Evolutionary conservation across 2,797 vertebrate species (phyloP).

Genomic region (Sebastes variabilis): DNA sequence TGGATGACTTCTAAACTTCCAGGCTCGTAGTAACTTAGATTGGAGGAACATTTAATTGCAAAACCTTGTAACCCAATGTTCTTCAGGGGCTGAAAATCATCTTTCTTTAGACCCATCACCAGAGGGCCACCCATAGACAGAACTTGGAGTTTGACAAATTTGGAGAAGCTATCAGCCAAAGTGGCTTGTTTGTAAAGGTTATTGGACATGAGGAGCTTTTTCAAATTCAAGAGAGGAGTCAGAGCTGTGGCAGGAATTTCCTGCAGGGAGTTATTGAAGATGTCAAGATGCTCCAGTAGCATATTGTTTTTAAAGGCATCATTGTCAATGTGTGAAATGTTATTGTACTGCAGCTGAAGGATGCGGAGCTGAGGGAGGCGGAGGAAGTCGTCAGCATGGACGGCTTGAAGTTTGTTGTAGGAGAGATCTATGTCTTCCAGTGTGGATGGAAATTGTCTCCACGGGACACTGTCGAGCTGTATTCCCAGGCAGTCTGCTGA

Average conservation of each 20-base stretch:
- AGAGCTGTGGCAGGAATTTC: constrained; percentile 80
- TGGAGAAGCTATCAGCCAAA: constrained; percentile 73
- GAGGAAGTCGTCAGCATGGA: constrained; percentile 70
- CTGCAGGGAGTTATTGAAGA: constrained; percentile 87
- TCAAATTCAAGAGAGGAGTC: constrained; percentile 73
- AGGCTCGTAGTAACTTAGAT: constrained; percentile 79
- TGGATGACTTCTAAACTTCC: constrained; percentile 83
- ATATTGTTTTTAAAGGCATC: constrained; percentile 79
- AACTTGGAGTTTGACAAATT: constrained; percentile 67
- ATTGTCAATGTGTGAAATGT: constrained; percentile 80
- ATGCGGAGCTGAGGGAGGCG: constrained; percentile 67
- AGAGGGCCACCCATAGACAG: constrained; percentile 85
- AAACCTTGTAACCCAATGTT: constrained; percentile 78
- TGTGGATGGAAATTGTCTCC: constrained; percentile 63
- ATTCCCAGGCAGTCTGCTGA: constrained; percentile 79
- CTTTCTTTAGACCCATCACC: constrained; percentile 72
- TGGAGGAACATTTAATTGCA: constrained; percentile 84
- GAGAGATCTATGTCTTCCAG: constrained; percentile 84
- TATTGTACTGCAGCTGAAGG: constrained; percentile 82
- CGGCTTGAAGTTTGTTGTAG: constrained; percentile 78
- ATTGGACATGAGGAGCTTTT: constrained; percentile 82
- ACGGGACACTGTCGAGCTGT: constrained; percentile 76
- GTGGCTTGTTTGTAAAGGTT: constrained; percentile 81
- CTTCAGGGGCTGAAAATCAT: constrained; percentile 78
- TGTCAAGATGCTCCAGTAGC: constrained; percentile 77